phyloP scores from a whole-genome alignment of 2,113 vertebrate genomes.

The Myotis lucifugus region DNA sequence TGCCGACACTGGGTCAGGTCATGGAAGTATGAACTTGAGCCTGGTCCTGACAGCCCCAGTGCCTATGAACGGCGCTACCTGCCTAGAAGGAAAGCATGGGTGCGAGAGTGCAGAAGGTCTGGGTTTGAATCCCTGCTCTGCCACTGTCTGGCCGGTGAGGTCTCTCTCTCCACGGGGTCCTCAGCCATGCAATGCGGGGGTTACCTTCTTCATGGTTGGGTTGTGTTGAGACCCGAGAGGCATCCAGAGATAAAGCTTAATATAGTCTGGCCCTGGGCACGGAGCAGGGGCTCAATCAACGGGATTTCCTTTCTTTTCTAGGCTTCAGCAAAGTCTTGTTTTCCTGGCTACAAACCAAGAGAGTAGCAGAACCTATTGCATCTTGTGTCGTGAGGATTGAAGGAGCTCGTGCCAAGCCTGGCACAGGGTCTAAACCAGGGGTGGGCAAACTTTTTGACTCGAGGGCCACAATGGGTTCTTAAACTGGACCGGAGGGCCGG shows the following conservation, averaged over 20 bases:
- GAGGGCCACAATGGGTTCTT: too few relatives aligned
- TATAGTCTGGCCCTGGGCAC: background rate
- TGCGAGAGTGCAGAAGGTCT: accelerated
- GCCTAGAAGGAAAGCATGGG: background rate
- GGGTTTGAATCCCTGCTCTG: background rate
- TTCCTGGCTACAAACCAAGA: background rate
- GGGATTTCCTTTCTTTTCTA: background rate
- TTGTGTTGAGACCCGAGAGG: background rate
- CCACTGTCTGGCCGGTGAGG: background rate
- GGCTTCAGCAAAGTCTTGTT: background rate
- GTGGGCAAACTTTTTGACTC: too few relatives aligned
- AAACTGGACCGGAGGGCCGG: too few relatives aligned
- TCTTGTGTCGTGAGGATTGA: background rate
- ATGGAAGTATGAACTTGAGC: background rate
- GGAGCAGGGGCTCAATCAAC: background rate
- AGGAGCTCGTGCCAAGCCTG: background rate
- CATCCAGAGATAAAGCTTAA: background rate
- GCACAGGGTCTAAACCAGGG: background rate
- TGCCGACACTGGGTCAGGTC: background rate
- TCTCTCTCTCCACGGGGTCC: accelerated
- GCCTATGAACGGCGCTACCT: background rate
- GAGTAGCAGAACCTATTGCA: background rate
- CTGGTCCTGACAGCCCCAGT: background rate
- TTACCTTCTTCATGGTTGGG: too few relatives aligned
- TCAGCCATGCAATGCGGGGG: background rate